Evolutionary conservation across 1,140 invertebrate genomes (phyloP).

Genomic region (Drosophila equinoxialis): DNA sequence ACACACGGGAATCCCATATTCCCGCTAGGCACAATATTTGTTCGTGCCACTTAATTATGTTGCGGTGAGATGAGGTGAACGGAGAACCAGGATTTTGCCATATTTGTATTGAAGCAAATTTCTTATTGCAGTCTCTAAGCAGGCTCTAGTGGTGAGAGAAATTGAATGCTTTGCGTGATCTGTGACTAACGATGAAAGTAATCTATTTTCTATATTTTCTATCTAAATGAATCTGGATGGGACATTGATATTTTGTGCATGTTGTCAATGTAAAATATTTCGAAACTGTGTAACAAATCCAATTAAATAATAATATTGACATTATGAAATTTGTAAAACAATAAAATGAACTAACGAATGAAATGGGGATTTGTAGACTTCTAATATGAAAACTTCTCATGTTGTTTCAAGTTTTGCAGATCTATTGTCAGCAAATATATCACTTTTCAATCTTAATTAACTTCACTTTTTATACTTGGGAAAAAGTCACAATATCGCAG

Average conservation of each 20-base stretch:
- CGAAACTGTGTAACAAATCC: too few species aligned
- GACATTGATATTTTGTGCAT: too few species aligned
- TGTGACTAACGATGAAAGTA: not conserved
- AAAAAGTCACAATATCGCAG: not conserved
- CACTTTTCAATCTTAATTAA: not conserved
- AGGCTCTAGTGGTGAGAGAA: slow-evolving; percentile 19
- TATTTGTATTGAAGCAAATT: slow-evolving; percentile 37
- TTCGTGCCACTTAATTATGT: slow-evolving; percentile 61
- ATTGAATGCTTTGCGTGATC: not conserved
- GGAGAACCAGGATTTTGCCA: not conserved
- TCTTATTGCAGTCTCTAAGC: not conserved
- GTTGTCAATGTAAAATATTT: too few species aligned
- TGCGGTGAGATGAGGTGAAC: slow-evolving; percentile 22
- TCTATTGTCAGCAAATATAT: too few species aligned
- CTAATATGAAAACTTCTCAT: too few species aligned
- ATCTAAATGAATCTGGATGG: too few species aligned
- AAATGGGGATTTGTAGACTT: too few species aligned
- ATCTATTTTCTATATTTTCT: too few species aligned
- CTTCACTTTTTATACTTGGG: not conserved
- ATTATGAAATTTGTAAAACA: too few species aligned
- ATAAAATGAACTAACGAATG: too few species aligned
- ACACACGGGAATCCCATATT: slow-evolving; percentile 46
- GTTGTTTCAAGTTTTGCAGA: too few species aligned
- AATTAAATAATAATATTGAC: too few species aligned
- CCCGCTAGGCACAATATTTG: slow-evolving; percentile 30